phyloP scores from a whole-genome alignment of 2,797 vertebrate species.

The Iguana delicatissima region DNA sequence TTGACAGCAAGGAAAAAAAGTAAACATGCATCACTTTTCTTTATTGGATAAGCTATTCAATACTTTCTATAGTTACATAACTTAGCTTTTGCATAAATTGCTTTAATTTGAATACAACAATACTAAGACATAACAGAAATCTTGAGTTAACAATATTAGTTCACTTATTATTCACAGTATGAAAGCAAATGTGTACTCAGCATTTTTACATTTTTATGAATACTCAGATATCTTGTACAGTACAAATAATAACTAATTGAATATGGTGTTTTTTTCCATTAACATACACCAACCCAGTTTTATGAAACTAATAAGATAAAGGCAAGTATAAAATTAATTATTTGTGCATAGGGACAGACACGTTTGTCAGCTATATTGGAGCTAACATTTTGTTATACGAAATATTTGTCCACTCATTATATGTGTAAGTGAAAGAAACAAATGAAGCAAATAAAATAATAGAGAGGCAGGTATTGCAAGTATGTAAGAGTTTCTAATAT shows the following conservation, averaged over 20 bases:
- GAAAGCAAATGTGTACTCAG: constrained; percentile 9
- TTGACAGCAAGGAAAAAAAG: constrained; percentile 19
- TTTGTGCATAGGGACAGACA: not conserved
- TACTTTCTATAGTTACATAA: not conserved
- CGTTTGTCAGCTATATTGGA: not conserved
- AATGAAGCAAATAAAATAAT: not conserved
- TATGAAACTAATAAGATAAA: not conserved
- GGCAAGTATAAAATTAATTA: not conserved
- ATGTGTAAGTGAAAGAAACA: not conserved
- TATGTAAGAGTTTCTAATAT: too few relatives aligned
- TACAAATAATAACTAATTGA: not conserved
- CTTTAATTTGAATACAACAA: constrained; percentile 36
- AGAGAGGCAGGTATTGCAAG: too few relatives aligned
- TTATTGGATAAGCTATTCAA: not conserved
- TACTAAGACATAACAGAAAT: not conserved
- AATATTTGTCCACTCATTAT: too few relatives aligned
- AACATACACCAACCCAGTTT: not conserved
- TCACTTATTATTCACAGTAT: constrained; percentile 25
- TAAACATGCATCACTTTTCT: constrained; percentile 24
- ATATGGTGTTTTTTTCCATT: too few relatives aligned
- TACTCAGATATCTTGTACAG: not conserved
- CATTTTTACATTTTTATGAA: not conserved
- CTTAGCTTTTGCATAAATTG: not conserved
- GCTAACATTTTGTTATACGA: not conserved
- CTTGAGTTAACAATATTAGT: constrained; percentile 12